phyloP scores from a whole-genome alignment of 2,113 vertebrate species.

The Nipponia nippon region DNA sequence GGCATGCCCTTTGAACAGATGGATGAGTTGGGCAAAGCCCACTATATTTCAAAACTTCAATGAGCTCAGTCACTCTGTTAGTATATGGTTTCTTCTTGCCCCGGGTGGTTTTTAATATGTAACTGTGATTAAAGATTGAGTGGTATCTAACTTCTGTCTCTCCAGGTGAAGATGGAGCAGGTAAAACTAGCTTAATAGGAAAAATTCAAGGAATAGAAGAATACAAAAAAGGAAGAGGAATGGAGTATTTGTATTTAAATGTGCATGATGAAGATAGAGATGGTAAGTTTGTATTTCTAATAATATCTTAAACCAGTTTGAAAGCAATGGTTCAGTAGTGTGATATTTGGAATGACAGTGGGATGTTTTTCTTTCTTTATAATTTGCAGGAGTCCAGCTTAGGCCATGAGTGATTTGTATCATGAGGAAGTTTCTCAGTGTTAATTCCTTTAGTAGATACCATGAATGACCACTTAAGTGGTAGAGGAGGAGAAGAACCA shows the following conservation, averaged over 20 bases:
- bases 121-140: slow-evolving; percentile 9
- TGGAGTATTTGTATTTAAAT: slow-evolving; percentile 96
- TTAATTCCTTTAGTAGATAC: background rate
- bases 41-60: background rate
- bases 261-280: slow-evolving; percentile 97
- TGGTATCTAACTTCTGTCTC: slow-evolving; percentile 11
- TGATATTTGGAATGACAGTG: background rate
- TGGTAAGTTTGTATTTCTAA: slow-evolving; percentile 76
- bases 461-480: background rate
- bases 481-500: background rate
- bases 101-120: background rate
- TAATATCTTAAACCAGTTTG: background rate
- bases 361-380: background rate
- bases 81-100: background rate
- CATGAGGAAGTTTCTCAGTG: background rate
- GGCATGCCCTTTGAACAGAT: background rate
- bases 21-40: background rate
- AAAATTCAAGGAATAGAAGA: slow-evolving; percentile 94
- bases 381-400: background rate
- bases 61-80: background rate
- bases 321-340: background rate
- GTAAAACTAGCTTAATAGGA: slow-evolving; percentile 96
- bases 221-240: slow-evolving; percentile 95
- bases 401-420: background rate
- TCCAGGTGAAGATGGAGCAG: slow-evolving; percentile 95